These are phyloP conservation scores for Frankliniella intonsa DNA, from an alignment of 2,888 invertebrate genomes.

Conservation along the genomic window DNA sequence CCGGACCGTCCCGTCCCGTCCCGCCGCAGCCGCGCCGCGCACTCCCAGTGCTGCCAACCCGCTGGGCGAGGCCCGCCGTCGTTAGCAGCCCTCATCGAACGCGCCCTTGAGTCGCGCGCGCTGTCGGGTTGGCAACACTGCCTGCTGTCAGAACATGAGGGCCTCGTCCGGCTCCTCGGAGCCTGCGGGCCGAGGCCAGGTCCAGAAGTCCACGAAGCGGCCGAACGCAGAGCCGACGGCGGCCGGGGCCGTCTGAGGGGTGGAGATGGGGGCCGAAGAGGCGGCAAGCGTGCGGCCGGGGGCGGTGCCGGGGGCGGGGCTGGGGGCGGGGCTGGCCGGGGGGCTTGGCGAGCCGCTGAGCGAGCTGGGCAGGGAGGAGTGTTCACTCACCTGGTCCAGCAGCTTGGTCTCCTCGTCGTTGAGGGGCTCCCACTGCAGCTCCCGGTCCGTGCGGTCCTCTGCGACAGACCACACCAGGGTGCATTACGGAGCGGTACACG, in stretches of 20 bases:
- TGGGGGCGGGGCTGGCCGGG: background rate
- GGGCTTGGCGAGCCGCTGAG: background rate
- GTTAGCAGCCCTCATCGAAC: background rate
- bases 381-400: conserved; percentile 16
- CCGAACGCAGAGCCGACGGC: background rate
- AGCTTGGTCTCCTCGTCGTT: conserved; percentile 13
- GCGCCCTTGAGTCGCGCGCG: background rate
- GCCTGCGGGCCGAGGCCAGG: background rate
- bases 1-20: background rate
- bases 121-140: conserved; percentile 11
- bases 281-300: conserved; percentile 32
- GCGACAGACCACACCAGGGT: background rate
- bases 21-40: background rate
- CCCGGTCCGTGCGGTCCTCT: conserved; percentile 21
- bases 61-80: background rate
- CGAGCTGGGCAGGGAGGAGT: background rate
- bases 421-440: conserved; percentile 20
- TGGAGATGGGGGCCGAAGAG: background rate
- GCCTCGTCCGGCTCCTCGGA: background rate
- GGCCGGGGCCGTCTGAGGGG: background rate
- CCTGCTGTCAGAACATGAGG: conserved; percentile 16
- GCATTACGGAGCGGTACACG: background rate
- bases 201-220: conserved; percentile 12
- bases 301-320: conserved; percentile 22
- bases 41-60: background rate